Evolutionary conservation across 2,888 invertebrate species (phyloP).

Genomic region (Bunonema sp.): DNA sequence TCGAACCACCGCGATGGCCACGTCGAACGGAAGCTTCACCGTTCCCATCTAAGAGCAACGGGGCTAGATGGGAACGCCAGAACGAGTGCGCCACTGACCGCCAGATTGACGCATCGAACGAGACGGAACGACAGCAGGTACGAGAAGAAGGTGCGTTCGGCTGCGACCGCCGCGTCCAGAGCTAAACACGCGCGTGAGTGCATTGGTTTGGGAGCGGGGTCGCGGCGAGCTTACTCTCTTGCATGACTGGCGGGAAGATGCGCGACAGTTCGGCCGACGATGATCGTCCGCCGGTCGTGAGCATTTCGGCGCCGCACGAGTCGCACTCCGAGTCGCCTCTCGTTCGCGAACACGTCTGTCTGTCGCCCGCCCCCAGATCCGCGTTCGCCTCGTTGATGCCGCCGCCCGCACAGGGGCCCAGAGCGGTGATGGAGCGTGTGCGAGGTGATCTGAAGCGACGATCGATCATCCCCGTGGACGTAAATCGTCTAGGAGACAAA

Average conservation of each 20-base stretch:
- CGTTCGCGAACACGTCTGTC: slow-evolving; percentile 10
- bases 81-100: slow-evolving; percentile 11
- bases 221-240: slow-evolving; percentile 10
- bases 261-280: no score
- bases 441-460: slow-evolving; percentile 1
- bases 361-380: no score
- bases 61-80: no score
- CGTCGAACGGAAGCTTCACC: no score
- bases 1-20: no score
- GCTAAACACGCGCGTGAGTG: slow-evolving; percentile 10
- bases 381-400: no score
- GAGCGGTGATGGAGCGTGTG: no score
- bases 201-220: background rate
- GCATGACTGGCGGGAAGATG: slow-evolving; percentile 14
- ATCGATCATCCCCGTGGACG: no score
- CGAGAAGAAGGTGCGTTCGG: slow-evolving; percentile 17
- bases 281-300: slow-evolving; percentile 7
- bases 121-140: slow-evolving; percentile 27
- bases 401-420: no score
- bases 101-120: slow-evolving; percentile 14
- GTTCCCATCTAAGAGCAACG: no score
- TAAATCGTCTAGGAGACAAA: no score
- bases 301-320: slow-evolving; percentile 22
- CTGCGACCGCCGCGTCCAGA: slow-evolving; percentile 23
- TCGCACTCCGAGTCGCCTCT: slow-evolving; percentile 36